Conservation (phyloP, 2,888 invertebrate species). For the Dysmachus trigonus region DNA sequence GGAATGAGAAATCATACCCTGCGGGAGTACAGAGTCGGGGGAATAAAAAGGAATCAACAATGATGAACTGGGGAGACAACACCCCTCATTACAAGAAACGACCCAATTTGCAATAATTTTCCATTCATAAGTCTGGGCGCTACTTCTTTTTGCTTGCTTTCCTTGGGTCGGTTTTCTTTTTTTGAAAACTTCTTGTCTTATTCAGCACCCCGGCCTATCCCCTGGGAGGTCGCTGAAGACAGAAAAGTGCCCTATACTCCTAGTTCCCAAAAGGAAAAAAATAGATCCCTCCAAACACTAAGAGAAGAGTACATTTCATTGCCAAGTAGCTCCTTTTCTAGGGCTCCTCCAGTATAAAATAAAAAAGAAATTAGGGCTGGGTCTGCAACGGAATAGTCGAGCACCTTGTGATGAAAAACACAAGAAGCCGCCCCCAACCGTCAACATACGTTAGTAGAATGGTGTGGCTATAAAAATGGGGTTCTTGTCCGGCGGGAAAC, state of each 20-base stretch:
- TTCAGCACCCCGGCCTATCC: background rate
- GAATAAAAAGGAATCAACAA: background rate
- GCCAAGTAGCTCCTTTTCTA: background rate
- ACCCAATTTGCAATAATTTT: slow-evolving; percentile 45
- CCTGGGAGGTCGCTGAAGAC: background rate
- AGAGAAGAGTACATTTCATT: background rate
- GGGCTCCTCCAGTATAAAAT: background rate
- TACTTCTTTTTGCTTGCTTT: background rate
- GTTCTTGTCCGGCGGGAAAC: slow-evolving; percentile 1
- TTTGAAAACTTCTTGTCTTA: background rate
- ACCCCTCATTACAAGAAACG: slow-evolving; percentile 31
- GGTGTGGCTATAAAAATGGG: background rate
- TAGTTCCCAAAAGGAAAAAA: background rate
- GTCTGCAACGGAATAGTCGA: background rate
- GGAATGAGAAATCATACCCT: background rate
- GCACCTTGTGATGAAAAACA: background rate
- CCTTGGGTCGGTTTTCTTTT: background rate
- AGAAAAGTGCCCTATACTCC: background rate
- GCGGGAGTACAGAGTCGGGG: background rate
- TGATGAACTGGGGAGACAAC: background rate
- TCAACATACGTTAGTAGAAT: background rate
- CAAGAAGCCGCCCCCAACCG: background rate
- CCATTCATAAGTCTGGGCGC: slow-evolving; percentile 34
- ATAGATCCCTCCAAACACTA: background rate
- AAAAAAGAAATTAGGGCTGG: background rate